Evolutionary conservation across 2,113 vertebrate genomes (phyloP).

Genomic region (Perognathus longimembris): DNA sequence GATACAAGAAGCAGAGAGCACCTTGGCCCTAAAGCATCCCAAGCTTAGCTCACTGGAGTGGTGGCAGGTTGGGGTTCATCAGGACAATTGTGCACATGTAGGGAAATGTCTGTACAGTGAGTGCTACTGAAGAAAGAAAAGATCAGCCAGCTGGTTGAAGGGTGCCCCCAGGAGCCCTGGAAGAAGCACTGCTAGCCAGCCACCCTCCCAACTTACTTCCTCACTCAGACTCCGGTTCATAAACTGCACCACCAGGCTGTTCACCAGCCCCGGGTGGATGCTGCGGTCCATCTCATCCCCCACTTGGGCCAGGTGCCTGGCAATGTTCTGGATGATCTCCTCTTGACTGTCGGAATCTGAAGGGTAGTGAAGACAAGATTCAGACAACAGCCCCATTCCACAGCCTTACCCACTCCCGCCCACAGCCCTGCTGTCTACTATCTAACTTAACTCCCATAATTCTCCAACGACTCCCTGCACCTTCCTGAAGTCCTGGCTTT

Average conservation of each 20-base stretch:
- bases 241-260: conserved; percentile 75
- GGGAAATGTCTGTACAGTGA: too few relatives aligned
- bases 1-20: too few relatives aligned
- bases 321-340: conserved; percentile 81
- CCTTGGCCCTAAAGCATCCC: too few relatives aligned
- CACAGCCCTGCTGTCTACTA: too few relatives aligned
- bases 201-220: conserved; percentile 78
- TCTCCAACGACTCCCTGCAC: neutral
- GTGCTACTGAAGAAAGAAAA: too few relatives aligned
- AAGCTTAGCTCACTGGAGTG: too few relatives aligned
- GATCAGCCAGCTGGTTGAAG: too few relatives aligned
- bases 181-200: neutral
- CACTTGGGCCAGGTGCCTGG: conserved; percentile 80
- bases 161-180: neutral
- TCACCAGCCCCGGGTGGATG: conserved; percentile 76
- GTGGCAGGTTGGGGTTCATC: too few relatives aligned
- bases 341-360: conserved; percentile 71
- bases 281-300: conserved; percentile 84
- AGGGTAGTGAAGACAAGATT: neutral
- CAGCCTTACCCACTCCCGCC: neutral
- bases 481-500: neutral
- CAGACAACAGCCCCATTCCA: neutral
- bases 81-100: too few relatives aligned
- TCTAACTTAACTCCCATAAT: neutral
- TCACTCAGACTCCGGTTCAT: conserved; percentile 52